Evolutionary conservation across 2,113 vertebrate species (phyloP).

Genomic region (Rutilus rutilus): DNA sequence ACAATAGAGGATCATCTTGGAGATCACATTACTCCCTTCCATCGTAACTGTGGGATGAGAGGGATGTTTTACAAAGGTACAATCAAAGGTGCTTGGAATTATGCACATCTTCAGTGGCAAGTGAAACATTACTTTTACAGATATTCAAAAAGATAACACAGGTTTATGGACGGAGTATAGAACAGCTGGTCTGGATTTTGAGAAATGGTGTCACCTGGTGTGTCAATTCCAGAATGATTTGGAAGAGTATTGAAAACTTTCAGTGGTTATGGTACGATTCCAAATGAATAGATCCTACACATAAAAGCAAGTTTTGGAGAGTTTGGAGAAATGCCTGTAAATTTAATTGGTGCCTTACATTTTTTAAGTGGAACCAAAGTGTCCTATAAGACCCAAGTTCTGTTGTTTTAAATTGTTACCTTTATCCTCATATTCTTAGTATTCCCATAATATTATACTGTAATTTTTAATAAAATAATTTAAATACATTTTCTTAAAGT

Average conservation of each 20-base stretch:
- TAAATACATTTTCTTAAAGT: not conserved
- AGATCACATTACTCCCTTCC: conserved; percentile 1
- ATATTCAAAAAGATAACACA: not conserved
- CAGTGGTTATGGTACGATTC: not conserved
- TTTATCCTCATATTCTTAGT: not conserved
- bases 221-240: not conserved
- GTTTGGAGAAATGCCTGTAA: conserved; percentile 4
- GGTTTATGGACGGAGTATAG: not conserved
- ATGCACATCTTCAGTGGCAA: conserved; percentile 10
- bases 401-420: not conserved
- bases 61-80: not conserved
- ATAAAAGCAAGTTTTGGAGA: not conserved
- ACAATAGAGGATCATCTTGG: not conserved
- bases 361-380: not conserved
- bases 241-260: not conserved
- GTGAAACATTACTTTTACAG: not conserved
- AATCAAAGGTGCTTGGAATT: not conserved
- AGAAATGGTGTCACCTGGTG: not conserved
- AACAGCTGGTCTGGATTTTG: not conserved
- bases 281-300: not conserved
- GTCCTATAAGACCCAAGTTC: not conserved
- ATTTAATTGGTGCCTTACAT: not conserved
- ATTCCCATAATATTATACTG: not conserved
- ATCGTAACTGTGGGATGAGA: not conserved
- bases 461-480: not conserved